Evolutionary conservation across 92 coral and sea anemone genomes (phyloP).

Genomic region (Ricordea florida): DNA sequence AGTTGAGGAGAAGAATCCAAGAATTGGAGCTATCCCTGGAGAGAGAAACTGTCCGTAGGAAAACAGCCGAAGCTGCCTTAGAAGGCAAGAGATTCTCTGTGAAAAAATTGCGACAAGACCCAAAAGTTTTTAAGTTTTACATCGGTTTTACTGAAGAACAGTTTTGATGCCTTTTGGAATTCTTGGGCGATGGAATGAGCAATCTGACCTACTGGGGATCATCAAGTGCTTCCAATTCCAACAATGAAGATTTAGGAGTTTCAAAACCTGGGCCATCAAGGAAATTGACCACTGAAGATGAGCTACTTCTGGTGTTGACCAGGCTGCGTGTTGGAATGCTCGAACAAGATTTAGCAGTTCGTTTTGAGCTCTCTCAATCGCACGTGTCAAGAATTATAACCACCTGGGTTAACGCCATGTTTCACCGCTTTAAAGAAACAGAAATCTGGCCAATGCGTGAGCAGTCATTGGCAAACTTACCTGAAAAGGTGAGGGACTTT

Average conservation of each 20-base stretch:
- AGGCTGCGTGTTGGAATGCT: conserved; percentile 48
- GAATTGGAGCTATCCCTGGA: conserved; percentile 10
- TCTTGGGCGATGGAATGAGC: conserved; percentile 28
- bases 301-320: conserved; percentile 38
- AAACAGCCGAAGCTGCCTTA: conserved; percentile 11
- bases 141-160: conserved; percentile 44
- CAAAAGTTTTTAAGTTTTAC: conserved; percentile 43
- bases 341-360: conserved; percentile 33
- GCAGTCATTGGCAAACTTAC: conserved; percentile 5
- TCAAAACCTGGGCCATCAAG: conserved; percentile 38
- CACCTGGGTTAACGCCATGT: conserved; percentile 38
- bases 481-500: conserved; percentile 39
- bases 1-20: neutral
- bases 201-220: conserved; percentile 33
- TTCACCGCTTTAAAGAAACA: conserved; percentile 33
- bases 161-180: conserved; percentile 20
- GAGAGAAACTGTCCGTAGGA: conserved; percentile 1
- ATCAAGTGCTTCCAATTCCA: conserved; percentile 22
- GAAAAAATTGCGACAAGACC: conserved; percentile 14
- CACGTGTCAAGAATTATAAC: conserved; percentile 29
- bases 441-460: conserved; percentile 39
- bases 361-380: conserved; percentile 16
- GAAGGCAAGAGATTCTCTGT: conserved; percentile 44
- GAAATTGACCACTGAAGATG: conserved; percentile 34
- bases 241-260: neutral